Base-by-base conservation (phyloP, 2,888 invertebrate genomes). In the Caenorhabditis panamensis region DNA sequence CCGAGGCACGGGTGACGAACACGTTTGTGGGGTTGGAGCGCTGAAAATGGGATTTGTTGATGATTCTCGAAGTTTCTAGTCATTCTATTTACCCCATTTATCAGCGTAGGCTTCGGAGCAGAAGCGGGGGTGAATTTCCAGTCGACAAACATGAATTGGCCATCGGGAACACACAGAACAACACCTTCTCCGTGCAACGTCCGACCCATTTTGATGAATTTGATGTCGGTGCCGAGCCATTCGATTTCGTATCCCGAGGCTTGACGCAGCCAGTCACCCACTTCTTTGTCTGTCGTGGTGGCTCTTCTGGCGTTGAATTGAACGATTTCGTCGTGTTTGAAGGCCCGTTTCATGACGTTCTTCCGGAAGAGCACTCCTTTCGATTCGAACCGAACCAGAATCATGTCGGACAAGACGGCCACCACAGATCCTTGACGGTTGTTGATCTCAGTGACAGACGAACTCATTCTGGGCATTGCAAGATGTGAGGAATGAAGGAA, bases 161-260 rank as follows among this genome's bases (percentile, higher is more conserved):
- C 53, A 18, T 78, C 71, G 9, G 72, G 72, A 58, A 83, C 76
- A 22, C 53, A 79, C 28, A 83, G 41, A 28, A 83, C 71, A 18
- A 58, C 54, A 11, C 81, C 83, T 37, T 71, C 76, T 22, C 81
- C 83, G n/a, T 49, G 47, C 13, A 81, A 13, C 18, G 58, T 56
- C 28, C 81, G 41, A 16, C 75, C 83, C 3, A 61, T 31, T 49
- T 83, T 83, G 18, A 83, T 56, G 56, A 67, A 81, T 20, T 83
- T 83, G 49, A 76, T 71, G 11, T 81, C 78, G 6, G 78, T 71
- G n/a, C 78, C 78, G 13, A 53, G 16, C 58, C 61, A 71, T 0
- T 20, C 44, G 41, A 78, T 56, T 2, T 71, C 71, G 53, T 71
- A 78, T 2, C 54, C 41, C 5, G 31, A 31, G 16, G 68, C 41